Conservation (phyloP, 2,888 invertebrate genomes). For the Stenodema calcarata region DNA sequence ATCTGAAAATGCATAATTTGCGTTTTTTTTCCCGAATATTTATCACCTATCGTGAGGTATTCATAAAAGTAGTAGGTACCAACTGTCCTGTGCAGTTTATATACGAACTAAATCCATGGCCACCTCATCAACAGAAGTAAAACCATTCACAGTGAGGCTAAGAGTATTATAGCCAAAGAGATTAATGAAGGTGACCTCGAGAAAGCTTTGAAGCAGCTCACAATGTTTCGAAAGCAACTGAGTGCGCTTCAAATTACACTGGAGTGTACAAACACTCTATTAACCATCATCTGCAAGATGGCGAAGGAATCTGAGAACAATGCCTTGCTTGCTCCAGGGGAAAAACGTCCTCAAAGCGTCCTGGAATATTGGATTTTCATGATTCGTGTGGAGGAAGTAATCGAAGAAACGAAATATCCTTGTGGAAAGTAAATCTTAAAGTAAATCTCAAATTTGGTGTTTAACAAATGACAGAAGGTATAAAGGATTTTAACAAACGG, state of each 20-base stretch:
- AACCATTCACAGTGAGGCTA: slow-evolving; percentile 11
- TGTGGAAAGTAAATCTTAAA: too few relatives aligned
- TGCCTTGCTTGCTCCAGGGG: neutral
- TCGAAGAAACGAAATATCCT: neutral
- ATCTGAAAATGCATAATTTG: too few relatives aligned
- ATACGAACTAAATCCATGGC: neutral
- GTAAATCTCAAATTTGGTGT: slow-evolving; percentile 25
- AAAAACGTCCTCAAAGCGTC: neutral
- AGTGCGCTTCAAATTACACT: neutral
- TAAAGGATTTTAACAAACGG: slow-evolving; percentile 8
- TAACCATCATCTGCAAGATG: neutral
- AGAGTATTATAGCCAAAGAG: neutral
- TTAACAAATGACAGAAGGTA: slow-evolving; percentile 41
- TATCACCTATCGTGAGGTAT: too few relatives aligned
- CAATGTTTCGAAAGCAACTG: neutral
- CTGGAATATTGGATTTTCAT: neutral
- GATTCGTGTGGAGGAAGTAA: neutral
- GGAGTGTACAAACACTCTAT: neutral
- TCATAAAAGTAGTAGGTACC: neutral
- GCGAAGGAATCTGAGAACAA: neutral
- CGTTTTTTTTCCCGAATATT: too few relatives aligned
- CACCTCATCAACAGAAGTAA: neutral
- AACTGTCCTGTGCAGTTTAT: neutral
- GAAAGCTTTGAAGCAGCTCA: slow-evolving; percentile 7
- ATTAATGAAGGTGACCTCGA: neutral